Percentiles rank a stretch among this genome's conserved stretches.
Evolutionary conservation across 2,797 vertebrate species (phyloP).

Genomic region (Cyprinodon diabolis): DNA sequence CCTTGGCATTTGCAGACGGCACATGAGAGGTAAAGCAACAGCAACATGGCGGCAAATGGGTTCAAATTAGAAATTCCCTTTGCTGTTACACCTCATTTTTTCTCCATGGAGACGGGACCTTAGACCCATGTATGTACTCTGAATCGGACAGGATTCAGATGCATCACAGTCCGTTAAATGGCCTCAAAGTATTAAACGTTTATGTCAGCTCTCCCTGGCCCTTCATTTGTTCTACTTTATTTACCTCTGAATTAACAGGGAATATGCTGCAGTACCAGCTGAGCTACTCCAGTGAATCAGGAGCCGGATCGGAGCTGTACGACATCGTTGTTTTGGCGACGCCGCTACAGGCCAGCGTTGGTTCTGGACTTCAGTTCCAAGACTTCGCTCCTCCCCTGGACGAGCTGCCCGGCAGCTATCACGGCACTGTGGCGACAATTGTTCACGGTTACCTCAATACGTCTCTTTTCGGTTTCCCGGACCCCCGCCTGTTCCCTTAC

Average conservation of each 20-base stretch:
- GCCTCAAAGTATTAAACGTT: no score
- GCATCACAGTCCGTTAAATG: no score
- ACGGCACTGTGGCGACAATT: conserved; percentile 88
- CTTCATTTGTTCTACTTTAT: neutral
- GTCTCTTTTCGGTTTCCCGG: conserved; percentile 92
- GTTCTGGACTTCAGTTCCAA: conserved; percentile 84
- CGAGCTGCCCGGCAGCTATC: conserved; percentile 83
- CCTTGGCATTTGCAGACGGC: no score
- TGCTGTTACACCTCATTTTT: no score
- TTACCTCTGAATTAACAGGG: conserved; percentile 67
- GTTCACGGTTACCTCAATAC: conserved; percentile 98
- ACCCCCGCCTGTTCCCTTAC: conserved; percentile 95
- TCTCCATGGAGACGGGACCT: no score
- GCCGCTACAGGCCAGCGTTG: conserved; percentile 83
- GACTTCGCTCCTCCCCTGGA: conserved; percentile 84
- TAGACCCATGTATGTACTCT: no score
- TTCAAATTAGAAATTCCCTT: no score
- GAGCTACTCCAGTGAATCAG: conserved; percentile 77
- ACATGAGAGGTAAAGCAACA: no score
- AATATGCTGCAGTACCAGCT: conserved; percentile 88
- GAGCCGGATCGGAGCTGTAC: conserved; percentile 83
- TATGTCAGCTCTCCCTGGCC: neutral
- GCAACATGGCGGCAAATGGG: no score
- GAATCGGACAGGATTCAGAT: no score
- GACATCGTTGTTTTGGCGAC: conserved; percentile 93